These are phyloP conservation scores for Todiramphus chloris DNA, from an alignment of 2,113 vertebrate genomes.

Conservation along the genomic window DNA sequence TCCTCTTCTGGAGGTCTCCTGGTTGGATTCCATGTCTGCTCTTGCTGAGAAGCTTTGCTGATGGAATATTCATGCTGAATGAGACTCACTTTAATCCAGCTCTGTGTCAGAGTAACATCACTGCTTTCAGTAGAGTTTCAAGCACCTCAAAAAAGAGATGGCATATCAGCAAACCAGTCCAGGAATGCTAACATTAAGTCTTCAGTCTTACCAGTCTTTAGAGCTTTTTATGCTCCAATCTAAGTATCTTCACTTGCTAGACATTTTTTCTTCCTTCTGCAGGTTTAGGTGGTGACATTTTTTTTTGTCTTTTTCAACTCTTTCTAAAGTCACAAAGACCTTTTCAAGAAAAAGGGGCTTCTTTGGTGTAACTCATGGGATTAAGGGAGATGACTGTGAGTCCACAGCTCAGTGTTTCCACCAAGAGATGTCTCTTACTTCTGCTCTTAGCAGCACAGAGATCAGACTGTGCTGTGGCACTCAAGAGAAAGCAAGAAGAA, in stretches of 20 bases:
- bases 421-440: fast-evolving
- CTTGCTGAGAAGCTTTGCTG: background rate
- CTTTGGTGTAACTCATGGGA: background rate
- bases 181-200: background rate
- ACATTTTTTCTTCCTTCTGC: background rate
- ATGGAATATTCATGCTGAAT: background rate
- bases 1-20: background rate
- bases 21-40: background rate
- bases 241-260: background rate
- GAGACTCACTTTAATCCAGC: background rate
- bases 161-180: background rate
- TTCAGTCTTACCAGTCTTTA: background rate
- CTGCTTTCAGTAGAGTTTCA: background rate
- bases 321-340: background rate
- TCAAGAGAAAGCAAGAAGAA: background rate
- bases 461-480: background rate
- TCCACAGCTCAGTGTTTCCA: background rate
- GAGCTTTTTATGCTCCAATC: background rate
- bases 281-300: background rate
- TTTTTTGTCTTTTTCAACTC: background rate
- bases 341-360: background rate
- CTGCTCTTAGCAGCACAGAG: background rate
- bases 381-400: background rate
- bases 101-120: background rate
- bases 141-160: background rate